Base-by-base conservation (phyloP, 2,888 invertebrate genomes). In the Hydrotaea diabolus region DNA sequence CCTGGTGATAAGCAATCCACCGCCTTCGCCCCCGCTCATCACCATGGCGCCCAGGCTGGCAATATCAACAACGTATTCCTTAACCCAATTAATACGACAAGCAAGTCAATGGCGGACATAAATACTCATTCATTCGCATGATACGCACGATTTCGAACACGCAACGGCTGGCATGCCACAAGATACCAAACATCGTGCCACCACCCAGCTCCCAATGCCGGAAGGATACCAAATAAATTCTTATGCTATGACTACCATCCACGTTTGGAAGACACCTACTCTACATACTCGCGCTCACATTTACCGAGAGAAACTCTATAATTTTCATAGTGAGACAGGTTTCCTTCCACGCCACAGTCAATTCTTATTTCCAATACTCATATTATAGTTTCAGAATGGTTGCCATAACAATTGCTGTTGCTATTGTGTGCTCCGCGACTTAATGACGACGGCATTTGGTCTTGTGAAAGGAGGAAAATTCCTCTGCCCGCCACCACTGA, bases 241-340 rank as follows among this genome's bases (percentile, higher is more conserved):
- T 53, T 77, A 69, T 62, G 17, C 53, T 59, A 77, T 36, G 13
- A 59, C 43, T 66, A 15, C 7, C 31, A 19, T 62, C 15, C 17
- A 21, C 43, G 31, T n/a, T 21, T 31, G 62, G 15, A 26, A 62
- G 21, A 49, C 36, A 39, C 36, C 36, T n/a, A n/a, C n/a, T n/a
- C n/a, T n/a, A n/a, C n/a, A n/a, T n/a, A n/a, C 36, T 36, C 36
- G 8, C 36, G 8, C 19, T 26, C 2, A 36, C 23, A 19, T 23
- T 7, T 17, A 21, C 59, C 2, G 8, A 5, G 1, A 11, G 59
- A 76, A 76, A 72, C 73, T 36, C 77, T 57, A 69, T 66, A 77
- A 77, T 77, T 77, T 82, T 57, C 11, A 57, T 74, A 72, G 71
- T 71, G 75, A 71, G 71, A 71, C 71, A 80, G 77, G 82, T 77